Evolutionary conservation across 1,140 invertebrate genomes (phyloP), one percentile per base, ranked within the genome.

Genomic region (Aphaenogaster floridana): DNA sequence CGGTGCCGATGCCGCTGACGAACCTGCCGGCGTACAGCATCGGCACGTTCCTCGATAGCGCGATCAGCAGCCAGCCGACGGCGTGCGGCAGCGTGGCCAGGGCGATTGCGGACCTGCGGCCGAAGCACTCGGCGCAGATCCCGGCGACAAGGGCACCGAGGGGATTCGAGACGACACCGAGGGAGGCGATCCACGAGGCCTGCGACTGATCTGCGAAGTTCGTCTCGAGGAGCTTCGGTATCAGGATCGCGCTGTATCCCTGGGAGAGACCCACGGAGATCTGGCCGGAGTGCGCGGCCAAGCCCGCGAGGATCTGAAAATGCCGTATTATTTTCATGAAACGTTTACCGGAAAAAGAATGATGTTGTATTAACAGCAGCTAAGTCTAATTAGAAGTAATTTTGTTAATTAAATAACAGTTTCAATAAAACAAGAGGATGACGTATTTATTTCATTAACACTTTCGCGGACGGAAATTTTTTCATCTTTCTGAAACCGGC

Each of bases 211-310:
- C 95, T 7, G 96, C 94, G 15, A 96, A 96, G 21, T 95, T 93
- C 13, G 95, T 94, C 39, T 96, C 95, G 4, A 95, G 92, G 45
- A 97, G 96, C 94, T 97, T 97, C 28, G 97, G 97, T 77, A 97
- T 93, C 86, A 97, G 95, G 36, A 97, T 96, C 0, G 97, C 97
- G 71, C 97, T 97, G 95, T 97, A 97, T 52, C 97, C 97, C 92
- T 97, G 97, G 42, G 97, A 97, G 87, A 97, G 96, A 2, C 97
- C 97, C 36, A 97, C 97, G 34, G 97, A 97, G 90, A 97, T 97
- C 89, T 97, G 97, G 84, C 97, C 97, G 0, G 96, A 97, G 92
- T 97, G 97, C 3, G 97, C 97, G 21, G 97, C 97, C 59, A 97
- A 91, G 28, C 97, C 97, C 36, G 97, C 97, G 74, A 97, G 88